Conservation (phyloP, 2,113 vertebrate species). For the Rhinoptilus africanus region DNA sequence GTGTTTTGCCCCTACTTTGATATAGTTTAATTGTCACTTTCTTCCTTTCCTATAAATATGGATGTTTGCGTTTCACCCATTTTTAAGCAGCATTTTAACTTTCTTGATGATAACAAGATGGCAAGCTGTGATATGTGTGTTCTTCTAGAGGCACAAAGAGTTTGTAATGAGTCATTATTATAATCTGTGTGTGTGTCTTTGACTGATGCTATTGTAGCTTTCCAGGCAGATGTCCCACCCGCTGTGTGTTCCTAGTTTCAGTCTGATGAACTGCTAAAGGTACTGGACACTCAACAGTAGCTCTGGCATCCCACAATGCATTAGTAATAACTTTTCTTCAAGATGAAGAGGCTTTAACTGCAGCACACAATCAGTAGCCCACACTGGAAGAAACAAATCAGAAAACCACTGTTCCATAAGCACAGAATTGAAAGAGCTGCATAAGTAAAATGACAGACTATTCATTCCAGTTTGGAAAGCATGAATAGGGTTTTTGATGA, state of each 20-base stretch:
- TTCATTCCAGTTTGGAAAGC: constrained; percentile 71
- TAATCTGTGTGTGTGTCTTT: constrained; percentile 29
- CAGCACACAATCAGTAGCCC: constrained; percentile 36
- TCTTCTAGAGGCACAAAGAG: background rate
- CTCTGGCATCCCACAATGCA: background rate
- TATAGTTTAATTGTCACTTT: background rate
- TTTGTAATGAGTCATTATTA: constrained; percentile 46
- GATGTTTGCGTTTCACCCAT: background rate
- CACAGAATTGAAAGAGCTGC: constrained; percentile 49
- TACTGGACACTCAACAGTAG: constrained; percentile 26
- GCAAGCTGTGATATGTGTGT: constrained; percentile 27
- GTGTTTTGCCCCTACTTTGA: background rate
- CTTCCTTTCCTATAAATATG: background rate
- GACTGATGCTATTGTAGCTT: constrained; percentile 31
- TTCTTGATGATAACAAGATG: constrained; percentile 38
- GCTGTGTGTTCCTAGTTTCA: constrained; percentile 48
- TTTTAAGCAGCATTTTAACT: constrained; percentile 3
- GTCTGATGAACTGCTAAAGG: constrained; percentile 26
- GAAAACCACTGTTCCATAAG: constrained; percentile 62
- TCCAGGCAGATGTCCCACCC: background rate
- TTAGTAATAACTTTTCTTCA: constrained; percentile 41
- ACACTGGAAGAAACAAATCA: constrained; percentile 62
- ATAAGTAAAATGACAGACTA: constrained; percentile 69
- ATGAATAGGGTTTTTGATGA: constrained; percentile 65
- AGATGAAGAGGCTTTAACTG: constrained; percentile 46